A percentile compares a stretch with the other conserved stretches of the same genome.
Conservation (phyloP, 2,113 vertebrate species). For the Prionailurus bengalensis region DNA sequence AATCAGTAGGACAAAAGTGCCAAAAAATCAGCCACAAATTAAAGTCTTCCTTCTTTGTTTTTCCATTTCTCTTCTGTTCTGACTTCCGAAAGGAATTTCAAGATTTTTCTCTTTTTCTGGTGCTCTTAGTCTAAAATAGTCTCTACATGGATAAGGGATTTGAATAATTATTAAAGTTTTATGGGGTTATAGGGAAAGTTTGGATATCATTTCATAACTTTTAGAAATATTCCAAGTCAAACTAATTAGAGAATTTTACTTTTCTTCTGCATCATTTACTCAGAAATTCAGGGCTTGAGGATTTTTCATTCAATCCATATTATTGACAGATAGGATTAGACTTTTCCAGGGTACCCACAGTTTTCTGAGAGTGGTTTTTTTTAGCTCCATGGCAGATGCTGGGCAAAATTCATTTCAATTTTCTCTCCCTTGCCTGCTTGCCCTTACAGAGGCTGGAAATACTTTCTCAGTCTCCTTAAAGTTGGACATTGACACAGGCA, state of each 20-base stretch:
- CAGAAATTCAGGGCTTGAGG: not conserved
- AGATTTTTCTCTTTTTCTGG: not conserved
- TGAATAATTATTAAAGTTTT: not conserved
- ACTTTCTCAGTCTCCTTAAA: not conserved
- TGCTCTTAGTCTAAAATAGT: not conserved
- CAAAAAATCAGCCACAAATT: not conserved
- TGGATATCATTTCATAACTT: not conserved
- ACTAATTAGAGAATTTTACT: not conserved
- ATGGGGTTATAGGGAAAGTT: not conserved
- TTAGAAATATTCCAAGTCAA: not conserved
- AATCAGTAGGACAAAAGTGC: not conserved
- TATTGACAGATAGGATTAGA: not conserved
- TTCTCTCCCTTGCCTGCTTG: not conserved
- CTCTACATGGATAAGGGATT: not conserved
- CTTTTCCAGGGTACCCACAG: not conserved
- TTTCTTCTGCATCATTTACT: not conserved
- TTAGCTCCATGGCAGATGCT: not conserved
- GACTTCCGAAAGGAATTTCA: constrained; percentile 32
- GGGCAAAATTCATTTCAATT: not conserved
- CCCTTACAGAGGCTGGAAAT: not conserved
- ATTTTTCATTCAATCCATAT: not conserved
- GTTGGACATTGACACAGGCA: not conserved
- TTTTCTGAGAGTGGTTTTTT: not conserved
- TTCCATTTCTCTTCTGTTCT: constrained; percentile 9
- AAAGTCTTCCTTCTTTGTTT: not conserved